phyloP scores from a whole-genome alignment of 2,797 vertebrate genomes.

The Crossoptilon crossoptilon region DNA sequence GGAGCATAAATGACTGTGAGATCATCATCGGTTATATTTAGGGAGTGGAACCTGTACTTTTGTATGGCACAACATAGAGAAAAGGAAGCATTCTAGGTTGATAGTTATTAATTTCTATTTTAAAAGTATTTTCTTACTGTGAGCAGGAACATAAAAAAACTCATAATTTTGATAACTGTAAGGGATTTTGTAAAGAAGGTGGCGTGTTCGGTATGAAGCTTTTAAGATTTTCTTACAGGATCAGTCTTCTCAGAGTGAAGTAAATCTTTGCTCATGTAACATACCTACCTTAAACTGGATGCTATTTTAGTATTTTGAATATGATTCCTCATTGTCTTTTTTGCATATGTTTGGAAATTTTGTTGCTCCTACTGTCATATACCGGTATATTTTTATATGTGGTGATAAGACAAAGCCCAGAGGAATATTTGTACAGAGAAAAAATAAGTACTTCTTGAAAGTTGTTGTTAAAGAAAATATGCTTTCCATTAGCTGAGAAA shows the following conservation, averaged over 20 bases:
- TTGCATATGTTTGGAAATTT: background rate
- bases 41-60: background rate
- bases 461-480: background rate
- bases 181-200: background rate
- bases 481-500: constrained; percentile 38
- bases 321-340: background rate
- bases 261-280: background rate
- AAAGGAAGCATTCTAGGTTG: background rate
- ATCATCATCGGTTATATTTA: background rate
- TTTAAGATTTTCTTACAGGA: background rate
- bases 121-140: background rate
- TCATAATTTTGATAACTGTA: background rate
- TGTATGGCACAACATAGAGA: background rate
- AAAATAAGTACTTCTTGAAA: background rate
- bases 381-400: background rate
- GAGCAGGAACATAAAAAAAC: background rate
- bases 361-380: background rate
- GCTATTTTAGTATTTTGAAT: background rate
- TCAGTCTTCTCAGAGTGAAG: background rate
- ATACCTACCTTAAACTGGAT: accelerated
- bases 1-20: background rate
- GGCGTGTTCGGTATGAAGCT: background rate
- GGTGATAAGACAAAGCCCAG: background rate
- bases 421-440: background rate
- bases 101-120: background rate